Base-by-base conservation (phyloP, 2,797 vertebrate genomes). In the Xiphorhynchus erythropygius region DNA sequence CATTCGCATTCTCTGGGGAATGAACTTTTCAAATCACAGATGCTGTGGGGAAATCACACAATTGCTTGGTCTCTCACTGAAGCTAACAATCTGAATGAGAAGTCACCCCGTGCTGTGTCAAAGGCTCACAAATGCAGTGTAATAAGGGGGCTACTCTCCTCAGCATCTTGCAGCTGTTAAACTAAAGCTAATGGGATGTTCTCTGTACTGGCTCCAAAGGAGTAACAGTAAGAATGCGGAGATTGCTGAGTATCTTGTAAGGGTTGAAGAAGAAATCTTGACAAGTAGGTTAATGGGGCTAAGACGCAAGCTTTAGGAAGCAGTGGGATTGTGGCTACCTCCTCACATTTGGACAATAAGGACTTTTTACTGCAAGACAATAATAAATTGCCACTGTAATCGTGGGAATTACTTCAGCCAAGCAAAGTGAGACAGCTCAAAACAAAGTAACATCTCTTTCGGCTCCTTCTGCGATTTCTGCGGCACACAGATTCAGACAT, bases 21-120 rank as follows among this genome's bases (percentile, higher is more conserved):
- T 17, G 19, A 93, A 77, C 52, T 96, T 97, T 95, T 85, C 93
- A 95, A 96, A 96, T 89, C 94, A 96, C 69, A 89, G 73, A 86
- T 84, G 70, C 60, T 74, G 53, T 3, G 5, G 42, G 53, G 39
- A 87, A 96, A 90, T 90, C 70, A 76, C 41, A 67, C 52, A 78
- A 79, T 44, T 77, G 28, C 74, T 77, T 64, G 49, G 70, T 64
- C 63, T 93, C 89, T 68, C 86, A 89, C 33, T 63, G 73, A 93
- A 92, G 67, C 37, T 88, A 91, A 91, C 52, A 57, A 50, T 53
- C 64, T 57, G 70, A 88, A 90, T 56, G 35, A 90, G 49, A 94
- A 93, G 85, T 74, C 73, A 91, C 16, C 30, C 70, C 55, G 70
- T 47, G 77, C 55, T 70, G 55, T 33, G 37, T 59, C 44, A 69